A percentile compares a stretch with the other conserved stretches of the same genome.
phyloP scores from a whole-genome alignment of 1,140 invertebrate genomes.

The Halictus rubicundus region DNA sequence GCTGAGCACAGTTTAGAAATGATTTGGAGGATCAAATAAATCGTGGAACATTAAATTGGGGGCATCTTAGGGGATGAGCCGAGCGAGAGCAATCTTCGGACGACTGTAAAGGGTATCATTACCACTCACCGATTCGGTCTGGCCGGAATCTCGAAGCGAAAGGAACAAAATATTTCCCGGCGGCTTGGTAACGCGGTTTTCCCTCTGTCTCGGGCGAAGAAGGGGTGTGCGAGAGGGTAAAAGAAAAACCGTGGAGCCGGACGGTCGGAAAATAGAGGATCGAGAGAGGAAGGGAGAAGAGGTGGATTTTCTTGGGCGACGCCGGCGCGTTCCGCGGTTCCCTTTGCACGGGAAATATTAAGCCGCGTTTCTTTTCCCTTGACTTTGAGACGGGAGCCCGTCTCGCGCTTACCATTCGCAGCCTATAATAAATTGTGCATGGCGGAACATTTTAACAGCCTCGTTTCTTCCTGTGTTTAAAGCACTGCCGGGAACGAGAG shows the following conservation, averaged over 20 bases:
- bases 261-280: not conserved
- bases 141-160: not conserved
- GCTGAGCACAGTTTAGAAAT: too few relatives aligned
- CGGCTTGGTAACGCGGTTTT: slow-evolving; percentile 32
- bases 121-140: slow-evolving; percentile 22
- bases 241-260: not conserved
- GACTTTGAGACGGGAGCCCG: slow-evolving; percentile 67
- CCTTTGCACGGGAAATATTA: slow-evolving; percentile 63
- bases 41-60: too few relatives aligned
- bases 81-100: not conserved
- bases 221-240: not conserved
- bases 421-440: slow-evolving; percentile 76
- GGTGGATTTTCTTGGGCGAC: slow-evolving; percentile 40
- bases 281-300: not conserved
- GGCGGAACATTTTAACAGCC: slow-evolving; percentile 76
- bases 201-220: not conserved
- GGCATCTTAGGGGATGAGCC: rapidly evolving
- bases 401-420: slow-evolving; percentile 68
- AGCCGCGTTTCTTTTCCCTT: slow-evolving; percentile 67
- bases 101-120: slow-evolving; percentile 30
- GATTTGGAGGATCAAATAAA: too few relatives aligned
- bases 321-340: slow-evolving; percentile 42
- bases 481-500: slow-evolving; percentile 45
- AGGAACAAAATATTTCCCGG: slow-evolving; percentile 49
- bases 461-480: slow-evolving; percentile 68